Conservation (phyloP, 64 coral and sea anemone genomes). For the Porites australiensis region DNA sequence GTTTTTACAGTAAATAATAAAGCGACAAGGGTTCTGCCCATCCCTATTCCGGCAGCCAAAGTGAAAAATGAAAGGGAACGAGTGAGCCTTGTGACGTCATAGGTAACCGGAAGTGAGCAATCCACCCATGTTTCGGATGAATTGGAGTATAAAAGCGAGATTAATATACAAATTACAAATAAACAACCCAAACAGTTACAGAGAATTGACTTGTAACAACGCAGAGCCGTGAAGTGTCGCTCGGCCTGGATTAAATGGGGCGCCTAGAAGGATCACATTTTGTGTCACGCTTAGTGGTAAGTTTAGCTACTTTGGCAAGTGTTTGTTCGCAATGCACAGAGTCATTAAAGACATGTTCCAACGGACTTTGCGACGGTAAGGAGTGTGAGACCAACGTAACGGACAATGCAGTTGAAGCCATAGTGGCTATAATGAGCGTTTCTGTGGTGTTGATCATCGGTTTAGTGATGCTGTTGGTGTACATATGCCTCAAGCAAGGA, state of each 20-base stretch:
- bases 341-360: not conserved
- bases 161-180: not conserved
- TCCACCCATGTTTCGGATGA: not conserved
- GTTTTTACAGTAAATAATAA: not conserved
- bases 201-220: too few relatives aligned
- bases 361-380: not conserved
- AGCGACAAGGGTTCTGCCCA: not conserved
- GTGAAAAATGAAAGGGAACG: not conserved
- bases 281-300: not conserved
- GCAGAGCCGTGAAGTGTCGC: not conserved
- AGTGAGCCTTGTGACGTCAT: conserved; percentile 26
- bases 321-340: conserved; percentile 17
- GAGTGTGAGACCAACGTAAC: not conserved
- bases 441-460: conserved; percentile 28
- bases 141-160: too few relatives aligned
- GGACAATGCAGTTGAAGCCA: conserved; percentile 1
- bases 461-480: conserved; percentile 27
- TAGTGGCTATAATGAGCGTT: conserved; percentile 36
- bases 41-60: not conserved
- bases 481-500: conserved; percentile 34
- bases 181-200: not conserved
- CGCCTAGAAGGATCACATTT: not conserved
- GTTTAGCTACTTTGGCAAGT: not conserved
- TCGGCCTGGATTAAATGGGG: not conserved
- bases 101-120: conserved; percentile 5